phyloP scores from a whole-genome alignment of 1,140 invertebrate species.

The Brachionus calyciflorus region DNA sequence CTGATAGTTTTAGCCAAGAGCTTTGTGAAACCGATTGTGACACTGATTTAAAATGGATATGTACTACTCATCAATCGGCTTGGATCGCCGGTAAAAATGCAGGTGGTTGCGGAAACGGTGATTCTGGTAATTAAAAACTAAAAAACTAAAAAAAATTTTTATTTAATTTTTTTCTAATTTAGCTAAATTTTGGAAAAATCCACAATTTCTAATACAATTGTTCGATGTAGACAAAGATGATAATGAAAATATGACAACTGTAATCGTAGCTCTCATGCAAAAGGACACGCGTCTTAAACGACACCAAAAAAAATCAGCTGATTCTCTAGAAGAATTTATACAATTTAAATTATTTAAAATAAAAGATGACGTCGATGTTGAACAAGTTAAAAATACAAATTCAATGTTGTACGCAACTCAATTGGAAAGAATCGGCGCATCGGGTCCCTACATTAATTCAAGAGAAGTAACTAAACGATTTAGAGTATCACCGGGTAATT shows the following conservation, averaged over 20 bases:
- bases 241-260: constrained; percentile 18
- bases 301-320: not conserved
- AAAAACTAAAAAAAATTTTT: not conserved
- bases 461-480: constrained; percentile 58
- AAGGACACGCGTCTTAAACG: constrained; percentile 41
- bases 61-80: constrained; percentile 11
- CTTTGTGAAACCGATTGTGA: not conserved
- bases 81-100: constrained; percentile 41
- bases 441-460: constrained; percentile 56
- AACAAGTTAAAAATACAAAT: not conserved
- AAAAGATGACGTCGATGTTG: not conserved
- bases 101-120: constrained; percentile 46
- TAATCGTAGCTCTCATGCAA: constrained; percentile 45
- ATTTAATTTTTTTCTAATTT: not conserved
- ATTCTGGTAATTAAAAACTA: not conserved
- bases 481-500: constrained; percentile 63
- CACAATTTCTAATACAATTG: constrained; percentile 39
- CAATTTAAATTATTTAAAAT: constrained; percentile 44
- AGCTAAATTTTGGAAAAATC: constrained; percentile 46
- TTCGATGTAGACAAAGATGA: constrained; percentile 11
- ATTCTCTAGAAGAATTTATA: constrained; percentile 46
- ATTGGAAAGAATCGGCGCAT: constrained; percentile 50
- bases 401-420: constrained; percentile 37
- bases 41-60: constrained; percentile 28
- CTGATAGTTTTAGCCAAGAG: constrained; percentile 12